phyloP scores from a whole-genome alignment of 1,140 invertebrate species.

The Tachypleus tridentatus region DNA sequence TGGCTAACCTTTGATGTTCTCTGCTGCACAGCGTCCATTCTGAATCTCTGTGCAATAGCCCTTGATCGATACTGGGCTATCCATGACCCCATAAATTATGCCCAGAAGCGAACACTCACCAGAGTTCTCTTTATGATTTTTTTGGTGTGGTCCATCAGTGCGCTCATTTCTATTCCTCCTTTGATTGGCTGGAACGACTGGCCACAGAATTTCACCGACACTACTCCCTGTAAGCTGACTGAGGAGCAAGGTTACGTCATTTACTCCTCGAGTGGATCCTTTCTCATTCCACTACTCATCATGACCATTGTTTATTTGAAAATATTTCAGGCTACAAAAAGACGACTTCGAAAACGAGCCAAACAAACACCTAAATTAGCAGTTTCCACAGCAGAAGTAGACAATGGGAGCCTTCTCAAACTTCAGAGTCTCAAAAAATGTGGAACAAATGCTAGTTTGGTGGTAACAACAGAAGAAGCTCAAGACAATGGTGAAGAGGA shows the following conservation, averaged over 20 bases:
- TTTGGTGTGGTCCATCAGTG: constrained; percentile 81
- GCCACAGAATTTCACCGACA: constrained; percentile 62
- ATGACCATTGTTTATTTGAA: constrained; percentile 94
- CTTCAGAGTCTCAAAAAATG: no score
- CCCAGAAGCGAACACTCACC: constrained; percentile 84
- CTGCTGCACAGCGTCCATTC: constrained; percentile 91
- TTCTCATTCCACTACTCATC: constrained; percentile 86
- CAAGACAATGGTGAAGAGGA: no score
- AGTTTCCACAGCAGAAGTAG: no score
- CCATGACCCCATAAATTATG: constrained; percentile 90
- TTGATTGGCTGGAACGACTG: constrained; percentile 95
- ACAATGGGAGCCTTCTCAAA: no score
- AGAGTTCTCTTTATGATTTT: constrained; percentile 80
- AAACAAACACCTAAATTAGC: background rate
- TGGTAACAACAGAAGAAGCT: no score
- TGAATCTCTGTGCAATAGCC: constrained; percentile 92
- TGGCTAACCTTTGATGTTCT: constrained; percentile 95
- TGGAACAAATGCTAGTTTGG: no score
- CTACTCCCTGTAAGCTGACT: constrained; percentile 44
- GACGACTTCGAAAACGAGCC: constrained; percentile 36
- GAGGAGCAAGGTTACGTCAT: constrained; percentile 75
- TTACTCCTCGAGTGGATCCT: constrained; percentile 88
- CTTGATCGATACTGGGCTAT: constrained; percentile 93
- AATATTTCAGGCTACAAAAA: constrained; percentile 79
- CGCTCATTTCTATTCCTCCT: constrained; percentile 88